phyloP scores from a whole-genome alignment of 2,113 vertebrate genomes.

The Charina bottae region DNA sequence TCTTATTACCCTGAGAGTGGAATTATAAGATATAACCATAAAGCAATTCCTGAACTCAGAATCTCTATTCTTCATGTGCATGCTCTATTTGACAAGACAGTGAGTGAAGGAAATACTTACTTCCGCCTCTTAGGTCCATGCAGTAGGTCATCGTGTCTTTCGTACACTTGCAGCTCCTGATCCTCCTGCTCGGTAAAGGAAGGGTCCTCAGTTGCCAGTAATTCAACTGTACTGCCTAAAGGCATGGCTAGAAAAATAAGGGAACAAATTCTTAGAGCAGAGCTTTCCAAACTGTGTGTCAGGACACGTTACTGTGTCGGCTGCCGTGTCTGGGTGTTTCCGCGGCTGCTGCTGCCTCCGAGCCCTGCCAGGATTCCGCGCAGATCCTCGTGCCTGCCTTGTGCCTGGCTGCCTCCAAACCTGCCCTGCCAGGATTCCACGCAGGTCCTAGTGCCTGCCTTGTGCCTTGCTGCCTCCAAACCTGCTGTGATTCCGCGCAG shows the following conservation, averaged over 20 bases:
- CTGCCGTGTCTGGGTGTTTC: too few species aligned
- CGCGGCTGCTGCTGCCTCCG: too few species aligned
- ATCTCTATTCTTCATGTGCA: neutral
- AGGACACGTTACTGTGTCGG: too few species aligned
- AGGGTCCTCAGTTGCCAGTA: conserved; percentile 90
- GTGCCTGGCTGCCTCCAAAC: too few species aligned
- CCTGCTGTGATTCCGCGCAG: too few species aligned
- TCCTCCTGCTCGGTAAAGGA: conserved; percentile 79
- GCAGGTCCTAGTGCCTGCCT: too few species aligned
- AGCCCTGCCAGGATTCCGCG: too few species aligned
- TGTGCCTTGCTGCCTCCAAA: too few species aligned
- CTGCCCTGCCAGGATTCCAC: too few species aligned
- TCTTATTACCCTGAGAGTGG: neutral
- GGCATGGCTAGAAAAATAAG: conserved; percentile 77
- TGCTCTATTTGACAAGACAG: neutral
- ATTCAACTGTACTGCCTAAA: conserved; percentile 87
- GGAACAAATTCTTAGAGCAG: too few species aligned
- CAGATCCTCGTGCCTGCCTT: too few species aligned
- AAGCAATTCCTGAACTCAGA: neutral
- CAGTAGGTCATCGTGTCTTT: conserved; percentile 92
- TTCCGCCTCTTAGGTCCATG: conserved; percentile 86
- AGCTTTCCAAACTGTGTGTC: too few species aligned
- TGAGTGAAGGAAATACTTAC: conserved; percentile 67
- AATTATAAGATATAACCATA: neutral
- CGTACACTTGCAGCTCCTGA: conserved; percentile 91